phyloP scores from a whole-genome alignment of 2,888 invertebrate species.

The Drosophila helvetica region DNA sequence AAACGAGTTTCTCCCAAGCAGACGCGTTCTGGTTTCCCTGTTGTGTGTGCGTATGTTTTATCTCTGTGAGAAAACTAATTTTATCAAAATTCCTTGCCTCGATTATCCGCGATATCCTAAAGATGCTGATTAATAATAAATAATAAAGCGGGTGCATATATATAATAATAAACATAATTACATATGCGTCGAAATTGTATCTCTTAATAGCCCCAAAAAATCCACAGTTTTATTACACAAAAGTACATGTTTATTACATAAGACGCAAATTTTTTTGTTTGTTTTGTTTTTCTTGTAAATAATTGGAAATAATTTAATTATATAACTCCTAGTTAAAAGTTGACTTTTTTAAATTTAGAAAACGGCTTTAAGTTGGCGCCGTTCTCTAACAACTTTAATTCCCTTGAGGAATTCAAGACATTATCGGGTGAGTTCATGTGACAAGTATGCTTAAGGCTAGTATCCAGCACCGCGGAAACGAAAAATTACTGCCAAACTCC shows the following conservation, averaged over 20 bases:
- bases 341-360: slow-evolving; percentile 61
- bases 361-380: slow-evolving; percentile 82
- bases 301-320: slow-evolving; percentile 17
- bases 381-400: slow-evolving; percentile 81
- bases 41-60: slow-evolving; percentile 8
- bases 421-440: slow-evolving; percentile 73
- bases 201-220: slow-evolving; percentile 4
- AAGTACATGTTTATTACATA: not conserved
- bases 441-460: slow-evolving; percentile 1
- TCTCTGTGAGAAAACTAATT: not conserved
- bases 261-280: slow-evolving; percentile 7
- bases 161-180: slow-evolving; percentile 8
- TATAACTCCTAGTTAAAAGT: not conserved
- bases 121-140: not conserved
- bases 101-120: too few species aligned
- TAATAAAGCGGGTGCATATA: not conserved
- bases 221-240: not conserved
- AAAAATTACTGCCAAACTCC: too few species aligned
- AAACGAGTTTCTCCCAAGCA: slow-evolving; percentile 64
- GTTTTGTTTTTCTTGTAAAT: not conserved
- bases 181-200: slow-evolving; percentile 12
- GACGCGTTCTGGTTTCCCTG: slow-evolving; percentile 52
- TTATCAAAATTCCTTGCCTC: too few species aligned
- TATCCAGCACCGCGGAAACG: too few species aligned
- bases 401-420: slow-evolving; percentile 82